Conservation (phyloP, 35 echinoderm and acorn worm species). For the Chiridota heheva region DNA sequence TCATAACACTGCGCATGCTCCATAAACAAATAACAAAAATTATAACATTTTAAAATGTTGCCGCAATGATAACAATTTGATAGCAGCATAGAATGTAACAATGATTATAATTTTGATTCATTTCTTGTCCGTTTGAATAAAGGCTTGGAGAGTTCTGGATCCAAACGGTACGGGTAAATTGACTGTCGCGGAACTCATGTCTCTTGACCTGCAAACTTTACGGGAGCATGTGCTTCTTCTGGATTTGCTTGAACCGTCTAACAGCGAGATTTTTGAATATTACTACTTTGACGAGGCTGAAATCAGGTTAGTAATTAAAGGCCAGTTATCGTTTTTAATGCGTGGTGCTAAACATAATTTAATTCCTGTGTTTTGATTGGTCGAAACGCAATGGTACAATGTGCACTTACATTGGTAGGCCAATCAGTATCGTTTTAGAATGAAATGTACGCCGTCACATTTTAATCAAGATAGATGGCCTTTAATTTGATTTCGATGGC, state of each 20-base stretch:
- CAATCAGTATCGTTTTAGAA: too few relatives aligned
- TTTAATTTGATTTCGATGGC: too few relatives aligned
- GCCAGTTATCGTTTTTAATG: too few relatives aligned
- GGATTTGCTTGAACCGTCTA: constrained; percentile 32
- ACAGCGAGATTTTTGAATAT: constrained; percentile 45
- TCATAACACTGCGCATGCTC: not conserved
- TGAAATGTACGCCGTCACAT: too few relatives aligned
- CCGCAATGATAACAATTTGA: not conserved
- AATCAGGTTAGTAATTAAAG: constrained; percentile 46
- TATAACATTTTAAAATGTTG: not conserved
- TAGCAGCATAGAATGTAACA: not conserved
- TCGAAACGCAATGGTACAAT: too few relatives aligned
- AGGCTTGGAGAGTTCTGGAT: constrained; percentile 34
- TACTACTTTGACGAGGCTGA: constrained; percentile 19
- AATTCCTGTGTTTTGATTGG: too few relatives aligned
- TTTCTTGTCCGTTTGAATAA: too few relatives aligned
- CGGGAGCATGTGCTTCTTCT: not conserved
- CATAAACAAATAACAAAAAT: too few relatives aligned
- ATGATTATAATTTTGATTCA: not conserved
- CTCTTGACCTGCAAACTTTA: constrained; percentile 1
- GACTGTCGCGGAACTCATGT: not conserved
- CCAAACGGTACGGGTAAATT: constrained; percentile 45
- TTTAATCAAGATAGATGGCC: too few relatives aligned
- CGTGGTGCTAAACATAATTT: too few relatives aligned
- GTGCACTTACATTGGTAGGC: too few relatives aligned